Percentiles rank a stretch among this genome's conserved stretches.
phyloP scores from a whole-genome alignment of 2,797 vertebrate species.

The Parotocinclus haroldoi region DNA sequence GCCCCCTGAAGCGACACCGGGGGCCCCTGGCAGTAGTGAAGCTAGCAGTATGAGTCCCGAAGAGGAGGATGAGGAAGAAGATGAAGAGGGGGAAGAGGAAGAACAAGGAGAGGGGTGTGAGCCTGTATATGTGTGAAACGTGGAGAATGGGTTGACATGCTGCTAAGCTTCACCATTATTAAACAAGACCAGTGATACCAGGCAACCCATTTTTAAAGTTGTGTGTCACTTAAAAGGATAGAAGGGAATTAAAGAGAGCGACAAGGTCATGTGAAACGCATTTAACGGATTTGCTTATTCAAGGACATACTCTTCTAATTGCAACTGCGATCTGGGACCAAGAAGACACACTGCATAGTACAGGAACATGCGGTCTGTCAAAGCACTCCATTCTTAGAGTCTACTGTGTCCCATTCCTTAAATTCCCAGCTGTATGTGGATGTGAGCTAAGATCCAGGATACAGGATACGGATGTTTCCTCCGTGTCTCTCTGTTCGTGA shows the following conservation, averaged over 20 bases:
- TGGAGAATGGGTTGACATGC: slow-evolving; percentile 1
- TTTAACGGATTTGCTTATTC: slow-evolving; percentile 48
- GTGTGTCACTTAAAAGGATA: slow-evolving; percentile 9
- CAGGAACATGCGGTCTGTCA: slow-evolving; percentile 17
- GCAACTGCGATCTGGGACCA: slow-evolving; percentile 64
- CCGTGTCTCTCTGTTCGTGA: slow-evolving; percentile 22
- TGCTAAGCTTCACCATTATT: slow-evolving; percentile 19
- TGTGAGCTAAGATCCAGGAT: slow-evolving; percentile 21
- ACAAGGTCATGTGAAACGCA: slow-evolving; percentile 35
- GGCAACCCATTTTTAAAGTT: slow-evolving; percentile 2
- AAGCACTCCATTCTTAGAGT: slow-evolving; percentile 25
- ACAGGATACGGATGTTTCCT: slow-evolving; percentile 14
- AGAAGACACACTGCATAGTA: slow-evolving; percentile 42
- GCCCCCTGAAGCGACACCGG: slow-evolving; percentile 70
- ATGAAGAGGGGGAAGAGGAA: slow-evolving; percentile 62
- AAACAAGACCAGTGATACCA: slow-evolving; percentile 15
- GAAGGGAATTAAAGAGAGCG: slow-evolving; percentile 19
- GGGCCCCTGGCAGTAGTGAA: slow-evolving; percentile 35
- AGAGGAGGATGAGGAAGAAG: slow-evolving; percentile 66
- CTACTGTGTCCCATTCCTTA: slow-evolving; percentile 37
- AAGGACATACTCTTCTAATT: slow-evolving; percentile 27
- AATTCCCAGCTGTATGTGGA: not conserved
- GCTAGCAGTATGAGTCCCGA: slow-evolving; percentile 59
- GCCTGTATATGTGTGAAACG: slow-evolving; percentile 89
- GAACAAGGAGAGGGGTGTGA: slow-evolving; percentile 86